A percentile compares a stretch with the other conserved stretches of the same genome.
Conservation (phyloP, 2,797 vertebrate species). For the Chromis chromis region DNA sequence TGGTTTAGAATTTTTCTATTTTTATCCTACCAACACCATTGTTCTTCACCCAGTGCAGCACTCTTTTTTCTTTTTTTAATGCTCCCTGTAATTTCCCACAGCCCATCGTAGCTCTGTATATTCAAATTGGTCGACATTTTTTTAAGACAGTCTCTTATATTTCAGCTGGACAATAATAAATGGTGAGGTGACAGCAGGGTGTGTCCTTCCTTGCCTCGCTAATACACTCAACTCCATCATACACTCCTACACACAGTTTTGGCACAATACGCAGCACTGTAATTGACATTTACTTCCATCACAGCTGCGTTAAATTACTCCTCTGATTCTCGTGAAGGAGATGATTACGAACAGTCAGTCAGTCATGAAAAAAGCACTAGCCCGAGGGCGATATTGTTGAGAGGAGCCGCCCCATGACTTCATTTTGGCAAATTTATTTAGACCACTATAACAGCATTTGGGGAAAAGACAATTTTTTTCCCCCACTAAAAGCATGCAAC, state of each 20-base stretch:
- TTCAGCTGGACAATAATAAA: slow-evolving; percentile 37
- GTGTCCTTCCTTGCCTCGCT: slow-evolving; percentile 53
- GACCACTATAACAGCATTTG: slow-evolving; percentile 59
- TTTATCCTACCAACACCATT: too few species aligned
- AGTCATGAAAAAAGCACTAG: slow-evolving; percentile 64
- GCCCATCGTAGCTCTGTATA: too few species aligned
- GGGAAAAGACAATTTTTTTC: slow-evolving; percentile 40
- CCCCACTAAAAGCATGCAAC: slow-evolving; percentile 48
- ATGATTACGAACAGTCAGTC: slow-evolving; percentile 76
- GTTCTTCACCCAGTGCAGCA: too few species aligned
- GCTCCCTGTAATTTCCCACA: too few species aligned
- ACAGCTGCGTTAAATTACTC: slow-evolving; percentile 78
- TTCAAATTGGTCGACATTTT: slow-evolving; percentile 10
- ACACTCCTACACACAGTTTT: slow-evolving; percentile 56
- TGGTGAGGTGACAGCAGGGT: slow-evolving; percentile 57
- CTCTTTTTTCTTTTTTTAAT: too few species aligned
- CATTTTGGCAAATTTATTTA: slow-evolving; percentile 74
- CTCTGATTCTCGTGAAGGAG: slow-evolving; percentile 69
- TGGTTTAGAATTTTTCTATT: too few species aligned
- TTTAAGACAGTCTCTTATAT: slow-evolving; percentile 19
- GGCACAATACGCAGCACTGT: slow-evolving; percentile 49
- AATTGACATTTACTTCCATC: slow-evolving; percentile 75
- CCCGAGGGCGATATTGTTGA: slow-evolving; percentile 61
- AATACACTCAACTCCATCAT: slow-evolving; percentile 56
- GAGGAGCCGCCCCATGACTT: slow-evolving; percentile 73